These are phyloP conservation scores for Lycaena phlaeas DNA, from an alignment of 2,888 invertebrate species.

Conservation along the genomic window DNA sequence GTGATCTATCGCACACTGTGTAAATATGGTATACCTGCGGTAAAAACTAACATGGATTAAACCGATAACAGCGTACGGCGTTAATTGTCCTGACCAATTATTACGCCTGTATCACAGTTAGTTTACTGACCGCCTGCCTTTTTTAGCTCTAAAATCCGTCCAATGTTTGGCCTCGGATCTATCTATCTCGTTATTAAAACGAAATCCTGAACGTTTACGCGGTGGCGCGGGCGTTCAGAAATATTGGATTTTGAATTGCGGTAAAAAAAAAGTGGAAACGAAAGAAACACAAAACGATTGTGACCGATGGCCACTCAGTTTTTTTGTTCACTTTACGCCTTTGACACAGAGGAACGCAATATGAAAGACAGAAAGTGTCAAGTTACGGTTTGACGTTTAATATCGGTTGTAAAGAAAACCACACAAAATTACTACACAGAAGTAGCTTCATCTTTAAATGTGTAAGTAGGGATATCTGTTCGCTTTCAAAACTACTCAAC, in stretches of 20 bases:
- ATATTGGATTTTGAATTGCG: conserved; percentile 28
- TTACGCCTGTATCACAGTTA: conserved; percentile 25
- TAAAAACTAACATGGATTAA: conserved; percentile 26
- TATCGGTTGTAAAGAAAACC: too few relatives aligned
- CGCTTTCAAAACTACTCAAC: too few relatives aligned
- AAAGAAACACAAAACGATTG: conserved; percentile 17
- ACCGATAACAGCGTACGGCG: conserved; percentile 22
- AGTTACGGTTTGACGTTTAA: too few relatives aligned
- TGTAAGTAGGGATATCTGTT: too few relatives aligned
- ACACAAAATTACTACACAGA: too few relatives aligned
- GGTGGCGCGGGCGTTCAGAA: conserved; percentile 22
- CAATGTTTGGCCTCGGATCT: conserved; percentile 28
- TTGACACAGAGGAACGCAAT: conserved; percentile 5
- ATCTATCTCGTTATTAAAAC: conserved; percentile 32
- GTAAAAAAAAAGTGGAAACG: conserved; percentile 18
- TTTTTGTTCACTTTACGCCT: conserved; percentile 5
- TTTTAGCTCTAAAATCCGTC: conserved; percentile 27
- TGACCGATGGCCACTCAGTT: conserved; percentile 6
- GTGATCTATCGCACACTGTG: too few relatives aligned
- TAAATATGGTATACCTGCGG: too few relatives aligned
- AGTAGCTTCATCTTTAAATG: too few relatives aligned
- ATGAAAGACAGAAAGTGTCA: too few relatives aligned
- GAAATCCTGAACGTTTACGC: conserved; percentile 25
- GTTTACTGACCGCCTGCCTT: conserved; percentile 22
- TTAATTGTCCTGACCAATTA: conserved; percentile 32